Conservation (phyloP, 2,888 invertebrate species). For the Pristionchus entomophagus region DNA sequence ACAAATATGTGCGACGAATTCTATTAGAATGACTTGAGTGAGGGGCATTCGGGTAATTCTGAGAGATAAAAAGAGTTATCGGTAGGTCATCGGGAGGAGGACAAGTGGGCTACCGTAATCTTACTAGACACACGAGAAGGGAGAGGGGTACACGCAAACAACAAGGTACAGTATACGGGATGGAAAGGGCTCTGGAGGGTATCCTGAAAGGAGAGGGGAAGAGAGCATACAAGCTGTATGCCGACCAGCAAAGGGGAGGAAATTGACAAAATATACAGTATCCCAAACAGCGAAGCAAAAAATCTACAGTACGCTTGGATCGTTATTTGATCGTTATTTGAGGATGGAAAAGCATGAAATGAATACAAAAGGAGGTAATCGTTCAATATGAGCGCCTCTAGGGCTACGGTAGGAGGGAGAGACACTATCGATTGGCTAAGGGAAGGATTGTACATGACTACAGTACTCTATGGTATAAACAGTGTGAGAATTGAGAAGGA, state of each 20-base stretch:
- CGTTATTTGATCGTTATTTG: neutral
- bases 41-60: neutral
- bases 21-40: neutral
- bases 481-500: neutral
- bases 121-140: neutral
- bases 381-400: slow-evolving; percentile 33
- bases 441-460: neutral
- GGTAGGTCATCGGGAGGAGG: slow-evolving; percentile 8
- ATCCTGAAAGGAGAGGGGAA: neutral
- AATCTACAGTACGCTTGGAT: neutral
- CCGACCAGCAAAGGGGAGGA: neutral
- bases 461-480: neutral
- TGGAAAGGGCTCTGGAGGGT: slow-evolving; percentile 19
- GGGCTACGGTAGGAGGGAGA: slow-evolving; percentile 23
- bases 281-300: slow-evolving; percentile 24
- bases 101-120: slow-evolving; percentile 36
- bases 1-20: slow-evolving; percentile 1
- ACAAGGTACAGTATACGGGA: neutral
- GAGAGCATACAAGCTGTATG: neutral
- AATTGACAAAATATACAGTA: slow-evolving; percentile 38
- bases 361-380: slow-evolving; percentile 12
- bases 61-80: too few relatives aligned
- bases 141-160: neutral
- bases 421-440: slow-evolving; percentile 1
- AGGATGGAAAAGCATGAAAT: neutral